Evolutionary conservation across 2,113 vertebrate genomes (phyloP), one percentile per base, ranked within the genome.

Genomic region (Telmatochromis sp.): DNA sequence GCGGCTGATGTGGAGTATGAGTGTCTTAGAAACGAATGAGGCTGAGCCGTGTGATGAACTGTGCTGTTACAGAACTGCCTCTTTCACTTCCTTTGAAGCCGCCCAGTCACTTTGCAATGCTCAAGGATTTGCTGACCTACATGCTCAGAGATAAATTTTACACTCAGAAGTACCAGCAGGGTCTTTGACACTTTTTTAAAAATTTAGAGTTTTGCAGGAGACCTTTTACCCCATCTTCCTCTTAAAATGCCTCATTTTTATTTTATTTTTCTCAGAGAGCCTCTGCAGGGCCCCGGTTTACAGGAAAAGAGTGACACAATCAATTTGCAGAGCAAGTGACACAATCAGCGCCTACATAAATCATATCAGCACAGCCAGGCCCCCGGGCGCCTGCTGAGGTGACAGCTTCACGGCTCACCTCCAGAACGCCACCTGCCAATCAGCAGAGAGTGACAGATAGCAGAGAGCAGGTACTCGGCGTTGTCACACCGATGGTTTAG

Each of bases 281-380:
- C 82, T 87, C 87, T 81, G 88, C 89, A 90, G 81, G 90, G 86
- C 82, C 47, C 80, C 4, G 82, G 84, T 89, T 94, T 94, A 92
- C 92, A 91, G 88, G 90, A 58, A 90, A n/a, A 81, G 86, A 87
- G 84, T 90, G 93, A 90, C 94, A 91, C 91, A 84, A 91, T 95
- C 95, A 94, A 91, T 95, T 93, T 95, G 86, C 85, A 65, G 90
- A 93, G 92, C 90, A 86, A 89, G 90, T 93, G 93, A 94, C 94
- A 94, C 92, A 92, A 95, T 95, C 93, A 91, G 93, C n/a, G 51
- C 90, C 89, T 89, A 92, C 93, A 94, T 95, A 94, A 96, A 95
- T 96, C 94, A 95, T 94, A 95, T 95, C 94, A 71, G 89, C 92
- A 83, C 92, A 85, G 89, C 88, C 90, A 88, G 91, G 86, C 83